Percentiles rank a stretch among this genome's conserved stretches.
These are phyloP conservation scores for Brachypteracias leptosomus DNA, from an alignment of 2,113 vertebrate genomes.

Conservation along the genomic window DNA sequence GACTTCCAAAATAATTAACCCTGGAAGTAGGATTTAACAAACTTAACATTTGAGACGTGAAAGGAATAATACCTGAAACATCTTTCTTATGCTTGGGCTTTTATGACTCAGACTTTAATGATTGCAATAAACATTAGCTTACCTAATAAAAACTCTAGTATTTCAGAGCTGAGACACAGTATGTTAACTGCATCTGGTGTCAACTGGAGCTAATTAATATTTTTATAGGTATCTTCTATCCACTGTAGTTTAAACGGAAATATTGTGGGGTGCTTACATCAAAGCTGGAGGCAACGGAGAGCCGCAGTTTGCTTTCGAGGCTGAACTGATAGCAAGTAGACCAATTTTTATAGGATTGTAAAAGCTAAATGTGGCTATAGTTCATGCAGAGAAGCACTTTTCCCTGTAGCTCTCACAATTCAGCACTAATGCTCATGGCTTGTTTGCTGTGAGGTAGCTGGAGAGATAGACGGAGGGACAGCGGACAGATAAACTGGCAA, in stretches of 20 bases:
- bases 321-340: constrained; percentile 71
- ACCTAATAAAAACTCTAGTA: constrained; percentile 76
- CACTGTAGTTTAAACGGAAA: constrained; percentile 71
- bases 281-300: constrained; percentile 69
- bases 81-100: constrained; percentile 46
- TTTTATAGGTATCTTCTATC: constrained; percentile 80
- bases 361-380: constrained; percentile 64
- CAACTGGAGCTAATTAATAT: constrained; percentile 84
- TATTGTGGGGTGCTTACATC: constrained; percentile 74
- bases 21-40: neutral
- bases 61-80: constrained; percentile 32
- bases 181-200: constrained; percentile 75
- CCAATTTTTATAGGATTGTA: constrained; percentile 79
- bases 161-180: constrained; percentile 65
- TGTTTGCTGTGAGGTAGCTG: constrained; percentile 39
- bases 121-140: constrained; percentile 79
- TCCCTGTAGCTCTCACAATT: constrained; percentile 35
- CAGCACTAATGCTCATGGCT: neutral
- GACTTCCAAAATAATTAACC: constrained; percentile 32
- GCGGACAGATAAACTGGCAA: constrained; percentile 53
- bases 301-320: constrained; percentile 58
- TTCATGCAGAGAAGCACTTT: constrained; percentile 68
- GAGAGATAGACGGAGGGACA: constrained; percentile 49
- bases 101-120: constrained; percentile 74
- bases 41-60: neutral